Evolutionary conservation across 1,140 invertebrate species (phyloP).

Genomic region (Hypsibius dujardini): DNA sequence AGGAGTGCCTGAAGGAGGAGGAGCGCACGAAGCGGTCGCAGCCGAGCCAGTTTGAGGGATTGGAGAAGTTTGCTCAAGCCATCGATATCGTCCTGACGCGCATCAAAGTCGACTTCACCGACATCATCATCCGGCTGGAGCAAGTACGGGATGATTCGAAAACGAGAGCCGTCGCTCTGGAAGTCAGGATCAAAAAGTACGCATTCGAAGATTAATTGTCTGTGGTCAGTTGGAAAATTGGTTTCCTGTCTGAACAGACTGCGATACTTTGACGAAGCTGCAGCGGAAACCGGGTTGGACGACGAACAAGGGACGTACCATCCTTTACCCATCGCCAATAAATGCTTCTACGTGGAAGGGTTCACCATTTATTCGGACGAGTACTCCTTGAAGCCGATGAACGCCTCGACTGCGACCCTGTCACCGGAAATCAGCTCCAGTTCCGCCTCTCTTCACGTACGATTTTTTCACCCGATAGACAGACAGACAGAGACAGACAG

Average conservation of each 20-base stretch:
- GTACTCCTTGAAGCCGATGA: slow-evolving; percentile 29
- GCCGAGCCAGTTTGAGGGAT: slow-evolving; percentile 49
- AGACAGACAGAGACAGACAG: too few species aligned
- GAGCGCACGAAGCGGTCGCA: slow-evolving; percentile 34
- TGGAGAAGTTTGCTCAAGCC: slow-evolving; percentile 75
- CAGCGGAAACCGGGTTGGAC: slow-evolving; percentile 37
- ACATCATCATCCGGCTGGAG: slow-evolving; percentile 65
- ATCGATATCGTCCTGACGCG: slow-evolving; percentile 64
- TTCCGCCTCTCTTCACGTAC: not conserved
- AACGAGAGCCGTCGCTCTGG: slow-evolving; percentile 52
- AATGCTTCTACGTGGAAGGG: slow-evolving; percentile 60
- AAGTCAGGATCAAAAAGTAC: slow-evolving; percentile 59
- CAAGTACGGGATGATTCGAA: slow-evolving; percentile 51
- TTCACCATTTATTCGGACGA: slow-evolving; percentile 62
- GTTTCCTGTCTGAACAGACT: slow-evolving; percentile 39
- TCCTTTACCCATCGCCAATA: slow-evolving; percentile 56
- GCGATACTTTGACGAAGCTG: slow-evolving; percentile 68
- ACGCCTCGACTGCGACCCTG: not conserved
- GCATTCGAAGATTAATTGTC: not conserved
- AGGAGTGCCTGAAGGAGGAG: slow-evolving; percentile 56
- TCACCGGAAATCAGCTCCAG: not conserved
- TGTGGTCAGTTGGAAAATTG: not conserved
- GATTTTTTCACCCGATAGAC: not conserved
- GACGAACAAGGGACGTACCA: slow-evolving; percentile 38
- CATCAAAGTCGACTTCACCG: slow-evolving; percentile 63